These are phyloP conservation scores for Eupsilia transversa DNA, from an alignment of 2,888 invertebrate genomes.

Conservation along the genomic window DNA sequence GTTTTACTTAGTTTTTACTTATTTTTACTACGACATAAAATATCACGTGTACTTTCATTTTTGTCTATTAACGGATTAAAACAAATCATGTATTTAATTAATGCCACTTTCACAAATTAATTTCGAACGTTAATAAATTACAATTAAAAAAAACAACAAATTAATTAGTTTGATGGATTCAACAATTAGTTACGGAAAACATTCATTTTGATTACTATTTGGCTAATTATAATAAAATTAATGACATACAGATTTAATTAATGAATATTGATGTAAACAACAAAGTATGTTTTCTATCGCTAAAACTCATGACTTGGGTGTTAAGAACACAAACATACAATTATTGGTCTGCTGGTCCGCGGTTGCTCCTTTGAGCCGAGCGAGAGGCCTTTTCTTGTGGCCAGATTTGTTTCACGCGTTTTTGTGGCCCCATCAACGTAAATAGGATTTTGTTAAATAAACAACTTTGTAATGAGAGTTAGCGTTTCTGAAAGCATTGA, in stretches of 20 bases:
- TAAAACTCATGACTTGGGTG: conserved; percentile 18
- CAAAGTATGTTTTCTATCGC: conserved; percentile 1
- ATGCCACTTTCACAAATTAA: background rate
- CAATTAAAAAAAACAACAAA: background rate
- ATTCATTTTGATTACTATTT: background rate
- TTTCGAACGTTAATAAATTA: background rate
- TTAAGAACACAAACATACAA: conserved; percentile 50
- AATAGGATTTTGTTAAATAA: conserved; percentile 62
- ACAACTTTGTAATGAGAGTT: conserved; percentile 58
- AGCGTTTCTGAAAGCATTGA: conserved; percentile 23
- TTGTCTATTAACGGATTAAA: background rate
- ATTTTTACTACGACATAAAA: too few relatives aligned
- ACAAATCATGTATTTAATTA: background rate
- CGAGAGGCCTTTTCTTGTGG: conserved; percentile 56
- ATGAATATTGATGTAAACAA: background rate
- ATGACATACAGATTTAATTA: background rate
- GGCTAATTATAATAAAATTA: conserved; percentile 2
- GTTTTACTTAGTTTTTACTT: background rate
- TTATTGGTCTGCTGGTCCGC: conserved; percentile 40
- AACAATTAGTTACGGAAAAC: background rate
- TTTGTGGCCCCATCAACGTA: conserved; percentile 55
- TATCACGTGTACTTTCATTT: too few relatives aligned
- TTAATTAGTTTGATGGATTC: conserved; percentile 10
- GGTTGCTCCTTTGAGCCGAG: conserved; percentile 58
- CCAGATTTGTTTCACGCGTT: conserved; percentile 62